Evolutionary conservation across 2,113 vertebrate genomes (phyloP).

Genomic region (Balaenoptera acutorostrata): DNA sequence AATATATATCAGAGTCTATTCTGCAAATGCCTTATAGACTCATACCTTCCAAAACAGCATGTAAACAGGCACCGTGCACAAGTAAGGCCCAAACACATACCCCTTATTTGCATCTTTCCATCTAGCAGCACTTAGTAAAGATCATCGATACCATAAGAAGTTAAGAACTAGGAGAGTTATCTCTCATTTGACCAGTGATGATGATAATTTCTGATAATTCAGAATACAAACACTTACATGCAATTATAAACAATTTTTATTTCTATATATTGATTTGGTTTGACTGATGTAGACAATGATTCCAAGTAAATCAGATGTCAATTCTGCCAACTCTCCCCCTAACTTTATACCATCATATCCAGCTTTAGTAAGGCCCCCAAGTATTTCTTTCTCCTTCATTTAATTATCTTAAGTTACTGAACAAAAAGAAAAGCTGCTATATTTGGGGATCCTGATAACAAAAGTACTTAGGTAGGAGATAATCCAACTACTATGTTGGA

Average conservation of each 20-base stretch:
- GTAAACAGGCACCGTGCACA: background rate
- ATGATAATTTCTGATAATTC: background rate
- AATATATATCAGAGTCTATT: background rate
- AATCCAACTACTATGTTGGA: background rate
- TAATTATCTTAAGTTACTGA: background rate
- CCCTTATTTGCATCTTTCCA: background rate
- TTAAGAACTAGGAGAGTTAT: background rate
- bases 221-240: background rate
- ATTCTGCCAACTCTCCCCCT: background rate
- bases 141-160: background rate
- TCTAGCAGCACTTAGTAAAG: background rate
- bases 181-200: background rate
- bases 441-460: background rate
- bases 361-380: background rate
- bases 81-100: background rate
- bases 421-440: background rate
- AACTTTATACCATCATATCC: background rate
- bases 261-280: background rate
- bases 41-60: background rate
- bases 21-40: background rate
- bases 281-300: background rate
- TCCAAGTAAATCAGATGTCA: background rate
- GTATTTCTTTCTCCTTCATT: background rate
- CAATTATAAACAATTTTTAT: background rate
- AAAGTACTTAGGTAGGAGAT: background rate